Evolutionary conservation across 2,797 vertebrate species (phyloP).

Genomic region (Poeciliopsis gracilis): DNA sequence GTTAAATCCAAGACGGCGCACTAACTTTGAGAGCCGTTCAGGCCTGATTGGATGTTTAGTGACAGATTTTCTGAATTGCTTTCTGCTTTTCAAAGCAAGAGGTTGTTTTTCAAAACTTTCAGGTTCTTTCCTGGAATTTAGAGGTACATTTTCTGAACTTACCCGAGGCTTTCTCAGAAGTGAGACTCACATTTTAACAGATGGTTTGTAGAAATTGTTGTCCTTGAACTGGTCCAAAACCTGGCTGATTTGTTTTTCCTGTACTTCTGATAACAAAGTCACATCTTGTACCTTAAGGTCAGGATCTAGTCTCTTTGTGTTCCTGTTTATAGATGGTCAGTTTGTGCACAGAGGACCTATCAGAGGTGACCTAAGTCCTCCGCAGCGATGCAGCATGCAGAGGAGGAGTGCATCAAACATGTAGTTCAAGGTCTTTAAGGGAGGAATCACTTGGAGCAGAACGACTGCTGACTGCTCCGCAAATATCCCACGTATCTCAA

Average conservation of each 20-base stretch:
- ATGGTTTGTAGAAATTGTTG: not conserved
- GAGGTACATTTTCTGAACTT: not conserved
- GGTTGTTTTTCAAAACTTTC: not conserved
- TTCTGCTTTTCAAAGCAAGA: not conserved
- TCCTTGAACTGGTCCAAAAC: not conserved
- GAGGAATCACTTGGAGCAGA: conserved; percentile 34
- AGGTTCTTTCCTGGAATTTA: not conserved
- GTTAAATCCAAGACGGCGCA: not conserved
- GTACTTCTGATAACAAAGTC: not conserved
- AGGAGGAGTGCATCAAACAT: conserved; percentile 1
- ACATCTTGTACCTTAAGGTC: not conserved
- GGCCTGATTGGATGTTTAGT: not conserved
- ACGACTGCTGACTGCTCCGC: not conserved
- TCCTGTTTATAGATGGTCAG: not conserved
- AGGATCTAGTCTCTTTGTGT: not conserved
- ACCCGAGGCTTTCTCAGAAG: not conserved
- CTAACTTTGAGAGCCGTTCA: not conserved
- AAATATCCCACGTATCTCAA: not conserved
- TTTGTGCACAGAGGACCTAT: not conserved
- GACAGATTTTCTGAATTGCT: not conserved
- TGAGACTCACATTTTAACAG: not conserved
- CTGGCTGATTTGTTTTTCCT: not conserved
- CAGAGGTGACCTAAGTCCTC: conserved; percentile 1
- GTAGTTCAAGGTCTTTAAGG: conserved; percentile 46
- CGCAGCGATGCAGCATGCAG: not conserved